Percentiles rank a stretch among this genome's conserved stretches.
These are phyloP conservation scores for Mylabris sibirica DNA, from an alignment of 2,888 invertebrate species.

Conservation along the genomic window DNA sequence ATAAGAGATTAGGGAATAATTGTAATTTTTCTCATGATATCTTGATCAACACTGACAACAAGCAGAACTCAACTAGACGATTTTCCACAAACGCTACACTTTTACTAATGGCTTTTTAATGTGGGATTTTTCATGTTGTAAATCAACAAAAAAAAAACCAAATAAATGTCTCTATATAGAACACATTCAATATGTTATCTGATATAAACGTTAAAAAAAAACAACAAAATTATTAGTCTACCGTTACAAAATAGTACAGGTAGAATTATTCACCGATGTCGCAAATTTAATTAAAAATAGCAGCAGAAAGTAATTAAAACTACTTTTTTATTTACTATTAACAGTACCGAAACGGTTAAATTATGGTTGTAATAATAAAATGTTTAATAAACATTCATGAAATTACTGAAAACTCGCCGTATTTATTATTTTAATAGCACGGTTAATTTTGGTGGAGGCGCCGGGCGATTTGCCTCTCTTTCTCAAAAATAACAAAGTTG, in stretches of 20 bases:
- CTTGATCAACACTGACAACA: neutral
- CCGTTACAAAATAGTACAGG: neutral
- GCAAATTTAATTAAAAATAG: conserved; percentile 1
- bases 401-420: neutral
- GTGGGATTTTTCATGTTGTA: conserved; percentile 21
- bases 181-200: no score
- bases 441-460: neutral
- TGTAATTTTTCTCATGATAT: neutral
- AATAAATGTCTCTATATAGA: neutral
- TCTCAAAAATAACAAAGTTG: neutral
- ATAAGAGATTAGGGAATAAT: neutral
- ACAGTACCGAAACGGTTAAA: neutral
- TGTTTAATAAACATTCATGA: neutral
- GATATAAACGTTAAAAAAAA: no score
- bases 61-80: neutral
- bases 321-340: neutral
- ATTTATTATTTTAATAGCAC: neutral
- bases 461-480: neutral
- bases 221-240: no score
- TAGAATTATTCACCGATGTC: neutral
- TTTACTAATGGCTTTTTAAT: conserved; percentile 32
- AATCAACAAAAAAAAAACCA: neutral
- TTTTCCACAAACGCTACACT: neutral
- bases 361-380: neutral
- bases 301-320: neutral